Percentiles rank a stretch among this genome's conserved stretches.
Conservation (phyloP, 1,140 invertebrate species). For the Zaprionus inermis region DNA sequence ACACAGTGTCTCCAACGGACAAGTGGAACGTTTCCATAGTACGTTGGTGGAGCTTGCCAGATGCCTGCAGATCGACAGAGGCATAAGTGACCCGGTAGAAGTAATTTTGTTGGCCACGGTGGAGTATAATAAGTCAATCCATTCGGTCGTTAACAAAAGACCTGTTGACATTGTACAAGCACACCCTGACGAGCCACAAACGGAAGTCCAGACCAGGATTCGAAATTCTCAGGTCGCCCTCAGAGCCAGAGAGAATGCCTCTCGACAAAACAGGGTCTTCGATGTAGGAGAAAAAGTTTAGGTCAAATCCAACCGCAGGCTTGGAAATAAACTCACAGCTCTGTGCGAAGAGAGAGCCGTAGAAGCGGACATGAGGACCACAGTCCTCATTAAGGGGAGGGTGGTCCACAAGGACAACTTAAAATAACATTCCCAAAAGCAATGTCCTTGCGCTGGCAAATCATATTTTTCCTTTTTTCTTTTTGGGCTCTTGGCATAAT, state of each 20-base stretch:
- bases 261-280: not conserved
- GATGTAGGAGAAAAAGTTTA: not conserved
- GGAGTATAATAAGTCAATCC: constrained; percentile 7
- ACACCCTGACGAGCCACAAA: constrained; percentile 11
- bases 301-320: not conserved
- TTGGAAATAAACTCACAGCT: too few species aligned
- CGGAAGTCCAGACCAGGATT: not conserved
- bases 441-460: too few species aligned
- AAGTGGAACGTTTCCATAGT: constrained; percentile 5
- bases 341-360: too few species aligned
- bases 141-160: not conserved
- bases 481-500: not conserved
- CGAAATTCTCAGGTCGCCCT: not conserved
- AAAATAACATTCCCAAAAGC: not conserved
- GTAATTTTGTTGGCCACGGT: not conserved
- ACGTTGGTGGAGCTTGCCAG: not conserved
- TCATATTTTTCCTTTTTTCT: not conserved
- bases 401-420: too few species aligned
- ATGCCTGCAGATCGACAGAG: not conserved
- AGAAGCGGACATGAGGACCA: too few species aligned
- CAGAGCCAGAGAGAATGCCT: not conserved
- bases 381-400: too few species aligned
- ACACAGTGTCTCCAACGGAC: not conserved
- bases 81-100: constrained; percentile 7
- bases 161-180: constrained; percentile 4